Evolutionary conservation across 1,140 invertebrate genomes (phyloP).

Genomic region (Heliconius eleuchia): DNA sequence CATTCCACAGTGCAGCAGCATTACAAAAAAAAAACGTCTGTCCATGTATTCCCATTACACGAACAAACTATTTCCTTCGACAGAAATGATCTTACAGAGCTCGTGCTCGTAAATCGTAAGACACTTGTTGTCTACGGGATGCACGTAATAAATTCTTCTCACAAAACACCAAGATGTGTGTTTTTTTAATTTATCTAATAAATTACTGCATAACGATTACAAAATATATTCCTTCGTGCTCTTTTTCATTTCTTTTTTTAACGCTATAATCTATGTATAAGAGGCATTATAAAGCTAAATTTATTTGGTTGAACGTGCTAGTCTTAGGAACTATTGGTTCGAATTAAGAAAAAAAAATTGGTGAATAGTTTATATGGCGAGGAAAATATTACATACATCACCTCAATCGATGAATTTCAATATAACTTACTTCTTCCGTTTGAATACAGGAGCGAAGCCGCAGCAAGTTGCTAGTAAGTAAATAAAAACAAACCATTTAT

Average conservation of each 20-base stretch:
- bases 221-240: not conserved
- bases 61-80: slow-evolving; percentile 19
- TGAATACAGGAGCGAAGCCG: too few relatives aligned
- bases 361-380: too few relatives aligned
- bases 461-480: too few relatives aligned
- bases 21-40: not conserved
- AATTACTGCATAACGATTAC: not conserved
- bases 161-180: not conserved
- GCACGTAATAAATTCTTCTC: slow-evolving; percentile 18
- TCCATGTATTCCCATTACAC: not conserved
- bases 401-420: too few relatives aligned
- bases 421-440: too few relatives aligned
- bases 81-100: slow-evolving; percentile 22
- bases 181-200: not conserved
- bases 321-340: too few relatives aligned
- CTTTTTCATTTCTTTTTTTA: not conserved
- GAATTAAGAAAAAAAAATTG: too few relatives aligned
- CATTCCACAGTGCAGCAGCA: too few relatives aligned
- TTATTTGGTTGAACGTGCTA: too few relatives aligned
- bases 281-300: too few relatives aligned
- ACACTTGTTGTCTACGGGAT: slow-evolving; percentile 8
- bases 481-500: too few relatives aligned
- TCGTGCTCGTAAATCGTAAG: slow-evolving; percentile 16
- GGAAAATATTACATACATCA: too few relatives aligned
- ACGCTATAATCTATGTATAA: not conserved